These are phyloP conservation scores for Petrocephalus microphthalmus DNA, from an alignment of 2,113 vertebrate species.

Conservation along the genomic window DNA sequence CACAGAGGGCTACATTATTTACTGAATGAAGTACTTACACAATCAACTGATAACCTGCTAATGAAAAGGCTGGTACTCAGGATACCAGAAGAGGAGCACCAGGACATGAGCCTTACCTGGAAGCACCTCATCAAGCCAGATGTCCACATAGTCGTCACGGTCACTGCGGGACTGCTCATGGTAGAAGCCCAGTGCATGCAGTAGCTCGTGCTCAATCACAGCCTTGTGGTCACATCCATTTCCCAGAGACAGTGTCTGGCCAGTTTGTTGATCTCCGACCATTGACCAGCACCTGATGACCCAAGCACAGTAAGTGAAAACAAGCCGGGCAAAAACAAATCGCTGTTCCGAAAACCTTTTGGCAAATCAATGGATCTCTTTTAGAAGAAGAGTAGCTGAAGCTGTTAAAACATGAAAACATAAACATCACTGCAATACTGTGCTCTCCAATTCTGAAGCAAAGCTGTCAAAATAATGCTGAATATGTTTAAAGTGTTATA, in stretches of 20 bases:
- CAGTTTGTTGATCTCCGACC: slow-evolving; percentile 69
- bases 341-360: neutral
- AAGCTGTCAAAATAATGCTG: neutral
- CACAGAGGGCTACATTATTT: neutral
- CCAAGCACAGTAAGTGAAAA: neutral
- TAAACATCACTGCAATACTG: neutral
- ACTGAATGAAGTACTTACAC: neutral
- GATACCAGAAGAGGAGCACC: neutral
- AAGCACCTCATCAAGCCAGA: slow-evolving; percentile 77
- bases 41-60: neutral
- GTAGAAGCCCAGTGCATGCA: slow-evolving; percentile 83
- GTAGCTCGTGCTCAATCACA: slow-evolving; percentile 78
- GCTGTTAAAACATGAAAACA: neutral
- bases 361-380: neutral
- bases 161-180: slow-evolving; percentile 84
- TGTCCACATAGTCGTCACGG: slow-evolving; percentile 81
- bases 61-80: neutral
- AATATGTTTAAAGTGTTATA: neutral
- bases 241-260: slow-evolving; percentile 80
- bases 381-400: neutral
- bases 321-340: neutral
- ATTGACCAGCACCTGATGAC: slow-evolving; percentile 79
- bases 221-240: slow-evolving; percentile 74
- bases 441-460: neutral
- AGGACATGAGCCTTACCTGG: slow-evolving; percentile 51